Base-by-base conservation (phyloP, 2,888 invertebrate genomes). In the Metopia argyrocephala region DNA sequence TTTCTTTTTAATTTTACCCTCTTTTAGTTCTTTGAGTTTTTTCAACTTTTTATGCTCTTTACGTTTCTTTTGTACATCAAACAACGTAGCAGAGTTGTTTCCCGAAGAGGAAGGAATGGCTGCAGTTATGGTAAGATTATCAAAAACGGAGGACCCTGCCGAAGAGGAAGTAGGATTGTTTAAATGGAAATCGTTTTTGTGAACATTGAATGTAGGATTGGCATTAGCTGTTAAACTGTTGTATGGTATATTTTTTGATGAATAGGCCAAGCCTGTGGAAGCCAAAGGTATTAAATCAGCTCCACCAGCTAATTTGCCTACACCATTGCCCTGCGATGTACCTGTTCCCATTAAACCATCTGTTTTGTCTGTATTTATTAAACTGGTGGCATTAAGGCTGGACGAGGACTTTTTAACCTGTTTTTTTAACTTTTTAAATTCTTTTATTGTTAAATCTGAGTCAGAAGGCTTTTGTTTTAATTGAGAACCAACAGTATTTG, bases 41-140 rank as follows among this genome's bases (percentile, higher is more conserved):
- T 81, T 81, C 7, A 81, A 92, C 83, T 94, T 94, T 86, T 94
- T 94, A 87, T 94, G 94, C 71, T 93, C 91, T 85, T 93, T 94
- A 1, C 85, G 84, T 12, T 85, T 82, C 54, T 85, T 85, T 61
- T 82, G 80, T 9, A 80, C 54, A 27, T 83, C 81, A 61, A 82
- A 75, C n/a, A 74, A 23, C 1, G 79, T 15, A 9, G 73, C 20
- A 3, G 62, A 50, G 54, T 66, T 54, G 7, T 50, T 27, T 31
- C n/a, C 20, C 3, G 68, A 27, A 9, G 76, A 15, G 1, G 74
- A 28, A 62, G 81, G 78, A 74, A 75, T 75, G 50, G 76, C 50
- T 4, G 73, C 71, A 15, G 74, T 78, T 65, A 74, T 82, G 38
- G 64, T 84, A 4, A 82, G 21, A 48, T 76, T 79, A 28, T 82